Conservation (phyloP, 1,140 invertebrate species). For the Chionoecetes opilio region DNA sequence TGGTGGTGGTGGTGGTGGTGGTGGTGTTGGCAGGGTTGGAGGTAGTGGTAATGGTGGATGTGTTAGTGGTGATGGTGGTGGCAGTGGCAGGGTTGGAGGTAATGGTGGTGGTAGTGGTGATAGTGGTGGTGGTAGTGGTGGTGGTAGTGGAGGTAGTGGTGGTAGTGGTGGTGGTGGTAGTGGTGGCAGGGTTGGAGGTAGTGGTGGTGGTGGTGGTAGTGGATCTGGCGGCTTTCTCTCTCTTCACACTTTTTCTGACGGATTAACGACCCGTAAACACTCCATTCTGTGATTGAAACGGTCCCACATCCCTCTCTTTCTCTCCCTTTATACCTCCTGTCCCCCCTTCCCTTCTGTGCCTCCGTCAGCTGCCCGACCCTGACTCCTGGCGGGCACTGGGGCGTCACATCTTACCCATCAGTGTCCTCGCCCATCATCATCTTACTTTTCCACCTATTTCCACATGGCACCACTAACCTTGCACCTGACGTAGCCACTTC, state of each 20-base stretch:
- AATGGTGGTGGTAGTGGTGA: not conserved
- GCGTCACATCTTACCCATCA: not conserved
- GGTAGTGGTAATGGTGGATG: not conserved
- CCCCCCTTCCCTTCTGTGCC: not conserved
- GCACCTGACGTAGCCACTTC: not conserved
- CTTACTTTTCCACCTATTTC: not conserved
- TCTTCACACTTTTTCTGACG: not conserved
- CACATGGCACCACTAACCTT: not conserved
- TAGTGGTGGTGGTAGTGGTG: too few species aligned
- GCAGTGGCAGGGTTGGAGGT: not conserved
- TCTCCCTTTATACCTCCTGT: not conserved
- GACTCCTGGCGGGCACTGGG: not conserved
- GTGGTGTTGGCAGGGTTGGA: not conserved
- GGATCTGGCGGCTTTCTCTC: not conserved
- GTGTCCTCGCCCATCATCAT: not conserved
- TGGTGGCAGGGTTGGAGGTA: too few species aligned
- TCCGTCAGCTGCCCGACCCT: not conserved
- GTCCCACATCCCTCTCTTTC: not conserved
- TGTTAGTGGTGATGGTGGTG: not conserved
- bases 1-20: not conserved
- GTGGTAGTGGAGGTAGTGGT: not conserved
- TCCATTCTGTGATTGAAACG: conserved; percentile 10
- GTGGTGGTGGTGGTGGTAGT: not conserved
- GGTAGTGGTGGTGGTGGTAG: not conserved
- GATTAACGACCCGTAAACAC: conserved; percentile 18